phyloP scores from a whole-genome alignment of 2,113 vertebrate genomes.

The Corynorhinus townsendii region DNA sequence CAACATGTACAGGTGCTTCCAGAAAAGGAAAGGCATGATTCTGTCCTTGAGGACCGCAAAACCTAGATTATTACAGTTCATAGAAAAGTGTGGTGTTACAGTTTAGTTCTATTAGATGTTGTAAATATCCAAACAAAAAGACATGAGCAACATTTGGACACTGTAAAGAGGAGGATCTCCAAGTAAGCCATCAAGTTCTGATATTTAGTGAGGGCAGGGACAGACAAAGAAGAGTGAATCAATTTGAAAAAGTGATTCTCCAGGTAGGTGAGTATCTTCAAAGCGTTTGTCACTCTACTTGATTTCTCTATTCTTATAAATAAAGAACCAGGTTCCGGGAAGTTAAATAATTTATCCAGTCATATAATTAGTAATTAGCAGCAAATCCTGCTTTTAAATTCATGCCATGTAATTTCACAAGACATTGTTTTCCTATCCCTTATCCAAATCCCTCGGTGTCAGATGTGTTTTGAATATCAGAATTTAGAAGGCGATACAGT shows the following conservation, averaged over 20 bases:
- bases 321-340: not conserved
- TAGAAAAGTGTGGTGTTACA: not conserved
- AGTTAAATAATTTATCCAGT: not conserved
- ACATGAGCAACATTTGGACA: not conserved
- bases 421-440: not conserved
- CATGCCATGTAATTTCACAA: not conserved
- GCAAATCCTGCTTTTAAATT: conserved; percentile 9
- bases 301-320: not conserved
- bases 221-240: not conserved
- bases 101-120: not conserved
- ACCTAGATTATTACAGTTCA: not conserved
- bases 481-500: conserved; percentile 19
- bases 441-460: not conserved
- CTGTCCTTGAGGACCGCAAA: not conserved
- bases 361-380: not conserved
- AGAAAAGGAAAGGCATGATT: not conserved
- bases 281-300: not conserved
- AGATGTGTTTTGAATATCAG: not conserved
- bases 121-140: not conserved
- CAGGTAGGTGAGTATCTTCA: not conserved
- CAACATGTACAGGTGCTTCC: not conserved
- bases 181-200: not conserved
- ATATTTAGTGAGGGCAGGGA: not conserved
- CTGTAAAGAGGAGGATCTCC: not conserved
- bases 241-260: not conserved